Evolutionary conservation across 92 coral and sea anemone genomes (phyloP), one percentile per base, ranked within the genome.

Genomic region (Umimayanthus kanabou): DNA sequence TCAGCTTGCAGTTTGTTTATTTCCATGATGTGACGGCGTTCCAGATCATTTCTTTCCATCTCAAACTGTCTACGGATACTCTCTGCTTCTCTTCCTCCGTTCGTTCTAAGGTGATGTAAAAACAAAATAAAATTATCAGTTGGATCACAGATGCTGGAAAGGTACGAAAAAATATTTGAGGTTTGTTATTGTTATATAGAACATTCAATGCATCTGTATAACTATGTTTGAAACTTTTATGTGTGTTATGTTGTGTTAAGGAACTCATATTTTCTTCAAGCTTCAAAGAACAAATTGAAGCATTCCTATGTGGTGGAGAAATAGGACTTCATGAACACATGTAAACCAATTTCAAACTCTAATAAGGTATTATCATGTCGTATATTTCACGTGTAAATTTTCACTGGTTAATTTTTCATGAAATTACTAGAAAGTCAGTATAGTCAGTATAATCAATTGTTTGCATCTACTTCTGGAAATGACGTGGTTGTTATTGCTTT

Each of bases 1-100:
- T 83, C 87, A 26, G 77, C 76, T 4, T 83, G 87, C 28, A 83
- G 65, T 29, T 83, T 83, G 64, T 83, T 83, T 26, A 83, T 83
- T 73, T 83, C 87, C 87, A 83, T 72, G 53, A 83, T 69, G 15
- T 83, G 87, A 11, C 78, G 87, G 22, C 87, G 87, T 45, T 83
- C 87, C 37, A 83, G 66, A 70, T 83, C 87, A 29, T 83, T 83
- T 47, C 76, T 18, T 50, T 83, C 87, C 87, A 83, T 83, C 67
- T 83, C 87, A 30, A 83, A 83, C 53, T 83, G 87, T 33, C 87
- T 83, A 5, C 76, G 78, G 65, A 70, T 43, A 33, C 37, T 80
- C 2, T 80, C 85, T 33, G 71, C 29, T 61, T 80, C 85, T 16
- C 85, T 61, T 30, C 85, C 85, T 4, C 73, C 26, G 47, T 22